A percentile compares a stretch with the other conserved stretches of the same genome.
These are phyloP conservation scores for Diadromus collaris DNA, from an alignment of 2,888 invertebrate genomes.

Conservation along the genomic window DNA sequence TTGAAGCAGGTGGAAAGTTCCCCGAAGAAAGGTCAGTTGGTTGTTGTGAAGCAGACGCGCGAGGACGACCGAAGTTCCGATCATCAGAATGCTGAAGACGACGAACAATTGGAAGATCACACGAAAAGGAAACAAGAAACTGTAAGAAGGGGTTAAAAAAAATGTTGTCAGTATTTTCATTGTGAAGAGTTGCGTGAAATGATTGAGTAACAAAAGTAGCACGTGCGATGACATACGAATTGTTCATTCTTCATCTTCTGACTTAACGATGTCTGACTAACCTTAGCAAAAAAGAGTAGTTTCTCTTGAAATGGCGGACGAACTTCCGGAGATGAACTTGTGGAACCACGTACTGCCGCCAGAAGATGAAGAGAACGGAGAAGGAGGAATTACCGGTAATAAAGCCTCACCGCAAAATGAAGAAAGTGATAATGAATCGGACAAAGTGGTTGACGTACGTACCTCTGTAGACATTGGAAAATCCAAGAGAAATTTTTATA, in stretches of 20 bases:
- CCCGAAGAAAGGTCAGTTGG: conserved; percentile 20
- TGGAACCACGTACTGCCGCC: too few relatives aligned
- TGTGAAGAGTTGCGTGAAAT: conserved; percentile 20
- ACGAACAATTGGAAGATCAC: conserved; percentile 30
- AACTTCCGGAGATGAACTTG: too few relatives aligned
- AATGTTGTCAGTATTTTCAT: conserved; percentile 21
- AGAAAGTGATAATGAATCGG: conserved; percentile 28
- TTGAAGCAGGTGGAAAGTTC: conserved; percentile 30
- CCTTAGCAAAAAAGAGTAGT: neutral
- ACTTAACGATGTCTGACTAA: conserved; percentile 4
- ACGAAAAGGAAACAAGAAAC: conserved; percentile 35
- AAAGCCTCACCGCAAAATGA: conserved; percentile 18
- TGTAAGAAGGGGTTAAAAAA: conserved; percentile 34
- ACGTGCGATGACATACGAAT: conserved; percentile 19
- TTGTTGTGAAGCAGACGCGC: conserved; percentile 17
- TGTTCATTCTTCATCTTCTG: conserved; percentile 22
- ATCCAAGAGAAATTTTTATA: neutral
- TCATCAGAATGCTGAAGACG: conserved; percentile 12
- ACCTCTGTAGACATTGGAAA: conserved; percentile 23
- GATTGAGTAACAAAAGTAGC: conserved; percentile 25
- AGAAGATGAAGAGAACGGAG: too few relatives aligned
- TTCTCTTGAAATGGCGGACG: neutral
- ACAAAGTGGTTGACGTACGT: conserved; percentile 26
- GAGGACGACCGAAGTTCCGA: conserved; percentile 32
- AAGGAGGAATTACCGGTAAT: too few relatives aligned